Base-by-base conservation (phyloP, 2,888 invertebrate genomes). In the Callosobruchus maculatus region DNA sequence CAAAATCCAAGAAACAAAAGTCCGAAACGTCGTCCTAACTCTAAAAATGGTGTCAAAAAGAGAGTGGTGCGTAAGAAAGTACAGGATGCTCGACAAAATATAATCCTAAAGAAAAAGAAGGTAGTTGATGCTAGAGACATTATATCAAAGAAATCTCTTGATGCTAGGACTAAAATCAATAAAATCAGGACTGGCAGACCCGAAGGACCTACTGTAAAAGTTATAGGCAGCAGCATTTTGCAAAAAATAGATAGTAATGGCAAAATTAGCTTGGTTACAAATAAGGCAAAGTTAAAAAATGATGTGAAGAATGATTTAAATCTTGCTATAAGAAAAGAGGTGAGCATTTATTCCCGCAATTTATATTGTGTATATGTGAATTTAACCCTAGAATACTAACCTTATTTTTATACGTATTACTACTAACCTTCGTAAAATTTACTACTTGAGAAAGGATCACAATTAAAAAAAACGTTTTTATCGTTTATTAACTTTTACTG, bases 81-180 rank as follows among this genome's bases (percentile, higher is more conserved):
- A 0, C 86, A 88, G 2, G 95, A 95, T 88, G 95, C 95, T 21
- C 90, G 95, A 71, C 91, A 93, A 79, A 94, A 93, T 86, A 93
- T 95, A 68, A 92, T 95, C 78, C 92, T 92, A 71, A 95, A 94
- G 82, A 94, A 94, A 83, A 90, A 95, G 71, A 91, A 90, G 71
- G 91, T 95, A 26, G 90, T 90, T 0, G 95, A 96, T 89, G 95
- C 95, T 0, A 89, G 95, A 75, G 95, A 96, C 80, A 93, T 94
- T 81, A 87, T 96, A 72, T 91, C 92, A 2, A 92, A 94, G 86
- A 91, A 93, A 80, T 93, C 94, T 0, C 92, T 91, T 77, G 95
- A 95, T 88, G 94, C 95, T 7, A 89, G 95, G 70, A 87, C 92
- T 71, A 92, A 93, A 84, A 85, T 95, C 71, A 90, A 93, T 73